A percentile compares a stretch with the other conserved stretches of the same genome.
phyloP scores from a whole-genome alignment of 2,888 invertebrate genomes.

The Dioctria rufipes region DNA sequence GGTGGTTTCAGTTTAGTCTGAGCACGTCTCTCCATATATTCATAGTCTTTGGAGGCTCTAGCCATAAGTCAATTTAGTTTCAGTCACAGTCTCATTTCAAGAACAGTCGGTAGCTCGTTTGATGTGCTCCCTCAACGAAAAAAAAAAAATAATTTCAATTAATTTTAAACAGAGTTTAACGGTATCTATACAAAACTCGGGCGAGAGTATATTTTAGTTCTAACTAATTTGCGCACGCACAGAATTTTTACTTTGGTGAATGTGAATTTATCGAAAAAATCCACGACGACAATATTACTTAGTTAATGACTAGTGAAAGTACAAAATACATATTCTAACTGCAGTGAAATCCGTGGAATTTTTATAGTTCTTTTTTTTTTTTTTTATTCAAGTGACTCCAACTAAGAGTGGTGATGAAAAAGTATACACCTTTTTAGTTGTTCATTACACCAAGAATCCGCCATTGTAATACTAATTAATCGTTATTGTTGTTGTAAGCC shows the following conservation, averaged over 20 bases:
- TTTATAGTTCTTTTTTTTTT: background rate
- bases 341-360: conserved; percentile 8
- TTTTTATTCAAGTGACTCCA: background rate
- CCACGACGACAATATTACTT: background rate
- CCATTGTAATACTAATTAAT: conserved; percentile 14
- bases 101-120: conserved; percentile 11
- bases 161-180: too few relatives aligned
- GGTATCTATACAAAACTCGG: too few relatives aligned
- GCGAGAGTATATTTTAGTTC: background rate
- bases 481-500: conserved; percentile 16
- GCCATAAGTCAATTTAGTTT: background rate
- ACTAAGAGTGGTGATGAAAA: background rate
- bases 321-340: conserved; percentile 23
- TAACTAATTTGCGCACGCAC: background rate
- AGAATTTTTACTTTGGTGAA: background rate
- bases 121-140: background rate
- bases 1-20: background rate
- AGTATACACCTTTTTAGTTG: background rate
- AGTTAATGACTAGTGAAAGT: conserved; percentile 43
- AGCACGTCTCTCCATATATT: background rate
- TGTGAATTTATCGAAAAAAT: conserved; percentile 10
- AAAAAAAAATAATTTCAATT: too few relatives aligned
- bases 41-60: background rate
- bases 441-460: background rate
- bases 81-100: background rate